A percentile compares a stretch with the other conserved stretches of the same genome.
These are phyloP conservation scores for Aphrocallistes beatrix DNA, from an alignment of 37 sponge, comb jelly and placozoan genomes.

Conservation along the genomic window DNA sequence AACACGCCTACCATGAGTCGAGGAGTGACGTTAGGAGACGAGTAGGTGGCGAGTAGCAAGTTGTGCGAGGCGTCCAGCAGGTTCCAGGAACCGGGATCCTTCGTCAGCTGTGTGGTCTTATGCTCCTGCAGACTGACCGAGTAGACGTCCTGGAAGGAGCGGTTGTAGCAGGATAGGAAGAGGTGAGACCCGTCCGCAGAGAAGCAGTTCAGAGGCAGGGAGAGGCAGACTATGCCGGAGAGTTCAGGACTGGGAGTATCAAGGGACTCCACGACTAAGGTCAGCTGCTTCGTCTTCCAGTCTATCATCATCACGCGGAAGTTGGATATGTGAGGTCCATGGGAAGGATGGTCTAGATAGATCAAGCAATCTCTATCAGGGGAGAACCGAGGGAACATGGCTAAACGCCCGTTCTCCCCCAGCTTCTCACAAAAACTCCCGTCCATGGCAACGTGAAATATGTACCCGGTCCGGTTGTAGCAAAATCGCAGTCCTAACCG, in stretches of 20 bases:
- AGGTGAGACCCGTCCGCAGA: not conserved
- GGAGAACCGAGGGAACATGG: not conserved
- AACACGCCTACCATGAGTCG: conserved; percentile 37
- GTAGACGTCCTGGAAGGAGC: not conserved
- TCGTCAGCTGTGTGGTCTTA: not conserved
- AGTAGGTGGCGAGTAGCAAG: conserved; percentile 48
- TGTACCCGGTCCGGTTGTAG: not conserved
- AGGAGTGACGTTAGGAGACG: conserved; percentile 35
- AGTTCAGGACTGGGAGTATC: not conserved
- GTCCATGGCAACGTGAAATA: not conserved
- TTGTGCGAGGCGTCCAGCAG: conserved; percentile 52
- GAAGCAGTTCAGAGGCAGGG: not conserved
- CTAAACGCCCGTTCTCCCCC: not conserved
- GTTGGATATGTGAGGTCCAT: not conserved
- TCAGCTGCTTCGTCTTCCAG: conserved; percentile 17
- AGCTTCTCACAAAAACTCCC: not conserved
- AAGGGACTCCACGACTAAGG: not conserved
- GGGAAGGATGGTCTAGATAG: not conserved
- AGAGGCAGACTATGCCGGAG: not conserved
- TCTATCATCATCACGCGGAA: conserved; percentile 29
- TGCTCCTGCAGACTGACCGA: not conserved
- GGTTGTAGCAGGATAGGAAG: not conserved
- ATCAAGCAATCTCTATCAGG: not conserved
- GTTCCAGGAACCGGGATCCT: conserved; percentile 36
- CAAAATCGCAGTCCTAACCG: conserved; percentile 67